Percentiles rank a stretch among this genome's conserved stretches.
Evolutionary conservation across 2,888 invertebrate genomes (phyloP).

Genomic region (Plutella xylostella): DNA sequence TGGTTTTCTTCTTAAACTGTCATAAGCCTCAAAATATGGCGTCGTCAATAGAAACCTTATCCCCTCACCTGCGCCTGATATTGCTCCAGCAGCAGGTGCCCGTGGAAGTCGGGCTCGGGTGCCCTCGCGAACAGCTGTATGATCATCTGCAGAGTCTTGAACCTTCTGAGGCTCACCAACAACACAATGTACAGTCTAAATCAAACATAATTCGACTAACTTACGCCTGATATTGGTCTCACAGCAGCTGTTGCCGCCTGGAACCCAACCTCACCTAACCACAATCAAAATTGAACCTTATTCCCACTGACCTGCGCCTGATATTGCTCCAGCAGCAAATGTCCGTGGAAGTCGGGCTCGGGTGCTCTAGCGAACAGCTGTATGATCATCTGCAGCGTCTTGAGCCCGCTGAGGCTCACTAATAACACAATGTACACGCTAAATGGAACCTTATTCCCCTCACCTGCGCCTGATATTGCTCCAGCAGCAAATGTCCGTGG

Average conservation of each 20-base stretch:
- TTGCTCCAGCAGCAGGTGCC: constrained; percentile 93
- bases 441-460: too few species aligned
- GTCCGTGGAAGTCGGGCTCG: constrained; percentile 97
- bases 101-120: constrained; percentile 97
- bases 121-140: constrained; percentile 92
- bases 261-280: too few species aligned
- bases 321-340: constrained; percentile 94
- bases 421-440: too few species aligned
- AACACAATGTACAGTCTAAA: too few species aligned
- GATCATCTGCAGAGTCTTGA: constrained; percentile 88
- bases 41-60: too few species aligned
- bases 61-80: constrained; percentile 98
- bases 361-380: constrained; percentile 92
- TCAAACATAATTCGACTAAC: too few species aligned
- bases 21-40: too few species aligned
- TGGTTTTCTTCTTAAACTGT: too few species aligned
- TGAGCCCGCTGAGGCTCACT: constrained; percentile 90
- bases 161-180: constrained; percentile 90
- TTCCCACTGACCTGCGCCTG: constrained; percentile 98
- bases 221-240: too few species aligned
- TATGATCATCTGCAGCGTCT: constrained; percentile 89
- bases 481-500: constrained; percentile 92
- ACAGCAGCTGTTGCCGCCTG: too few species aligned
- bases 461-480: constrained; percentile 98
- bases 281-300: too few species aligned